Percentiles rank a stretch among this genome's conserved stretches.
These are phyloP conservation scores for Papilio helenus DNA, from an alignment of 1,140 invertebrate genomes.

Conservation along the genomic window DNA sequence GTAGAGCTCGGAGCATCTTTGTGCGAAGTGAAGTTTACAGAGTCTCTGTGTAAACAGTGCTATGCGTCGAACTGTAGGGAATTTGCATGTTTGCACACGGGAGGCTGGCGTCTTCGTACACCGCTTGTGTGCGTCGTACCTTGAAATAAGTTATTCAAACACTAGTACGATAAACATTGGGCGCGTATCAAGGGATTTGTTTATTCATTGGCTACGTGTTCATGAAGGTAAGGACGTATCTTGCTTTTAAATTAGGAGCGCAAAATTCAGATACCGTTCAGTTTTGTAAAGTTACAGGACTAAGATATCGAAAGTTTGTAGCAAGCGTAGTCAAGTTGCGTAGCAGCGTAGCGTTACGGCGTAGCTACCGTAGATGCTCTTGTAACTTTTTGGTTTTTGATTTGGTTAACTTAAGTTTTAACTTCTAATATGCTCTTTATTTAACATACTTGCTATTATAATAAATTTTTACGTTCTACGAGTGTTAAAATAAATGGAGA, in stretches of 20 bases:
- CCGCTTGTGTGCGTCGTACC: constrained; percentile 40
- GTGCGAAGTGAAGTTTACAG: constrained; percentile 60
- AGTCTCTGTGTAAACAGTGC: constrained; percentile 60
- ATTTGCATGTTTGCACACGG: constrained; percentile 63
- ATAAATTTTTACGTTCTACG: no score
- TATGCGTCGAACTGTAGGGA: constrained; percentile 62
- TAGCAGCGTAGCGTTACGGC: not conserved
- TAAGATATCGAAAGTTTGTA: not conserved
- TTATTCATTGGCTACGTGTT: constrained; percentile 3
- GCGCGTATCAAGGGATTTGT: constrained; percentile 43
- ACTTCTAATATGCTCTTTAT: no score
- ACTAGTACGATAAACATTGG: constrained; percentile 49
- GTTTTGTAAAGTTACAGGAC: not conserved
- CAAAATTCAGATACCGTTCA: not conserved
- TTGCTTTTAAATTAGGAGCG: not conserved
- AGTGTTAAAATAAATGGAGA: no score
- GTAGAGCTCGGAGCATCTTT: constrained; percentile 53
- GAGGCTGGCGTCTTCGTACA: constrained; percentile 45
- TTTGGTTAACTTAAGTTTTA: no score
- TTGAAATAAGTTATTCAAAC: constrained; percentile 58
- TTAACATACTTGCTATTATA: no score
- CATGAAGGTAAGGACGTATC: not conserved
- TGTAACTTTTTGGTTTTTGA: no score
- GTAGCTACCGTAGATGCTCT: not conserved
- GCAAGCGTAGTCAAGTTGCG: not conserved